Conservation (phyloP, 2,113 vertebrate species). For the Talpa occidentalis region DNA sequence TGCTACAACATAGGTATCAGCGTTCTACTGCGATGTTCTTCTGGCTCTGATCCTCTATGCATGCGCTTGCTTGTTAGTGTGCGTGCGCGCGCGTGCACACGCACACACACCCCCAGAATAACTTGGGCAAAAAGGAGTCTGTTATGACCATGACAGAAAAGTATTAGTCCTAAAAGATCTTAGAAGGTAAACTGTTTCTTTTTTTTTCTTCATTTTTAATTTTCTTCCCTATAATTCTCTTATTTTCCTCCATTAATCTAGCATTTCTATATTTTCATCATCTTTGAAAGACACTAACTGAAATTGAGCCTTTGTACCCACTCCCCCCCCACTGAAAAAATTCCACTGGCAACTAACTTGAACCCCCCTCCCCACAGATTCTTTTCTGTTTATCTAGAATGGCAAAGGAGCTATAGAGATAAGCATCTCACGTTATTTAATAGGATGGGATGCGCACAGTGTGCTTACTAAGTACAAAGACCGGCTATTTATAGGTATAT, state of each 20-base stretch:
- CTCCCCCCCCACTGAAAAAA: neutral
- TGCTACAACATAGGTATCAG: neutral
- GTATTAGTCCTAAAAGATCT: neutral
- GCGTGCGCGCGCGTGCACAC: neutral
- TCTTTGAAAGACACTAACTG: neutral
- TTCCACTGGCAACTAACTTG: neutral
- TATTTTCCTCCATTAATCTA: neutral
- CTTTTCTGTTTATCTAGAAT: constrained; percentile 54
- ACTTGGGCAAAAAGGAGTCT: neutral
- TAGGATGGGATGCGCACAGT: neutral
- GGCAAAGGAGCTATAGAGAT: constrained; percentile 23
- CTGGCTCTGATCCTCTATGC: neutral
- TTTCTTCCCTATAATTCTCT: neutral
- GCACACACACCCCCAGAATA: neutral
- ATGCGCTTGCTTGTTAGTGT: too few relatives aligned
- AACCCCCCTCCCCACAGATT: neutral
- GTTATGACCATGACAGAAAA: neutral
- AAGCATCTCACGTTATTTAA: constrained; percentile 59
- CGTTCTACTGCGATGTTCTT: neutral
- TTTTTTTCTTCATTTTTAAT: neutral
- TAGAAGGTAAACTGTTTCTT: neutral
- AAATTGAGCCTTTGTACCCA: neutral
- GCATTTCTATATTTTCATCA: neutral
- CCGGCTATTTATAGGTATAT: constrained; percentile 68
- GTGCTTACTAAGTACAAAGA: constrained; percentile 52